These are phyloP conservation scores for Orthosia cruda DNA, from an alignment of 2,888 invertebrate species.

Conservation along the genomic window DNA sequence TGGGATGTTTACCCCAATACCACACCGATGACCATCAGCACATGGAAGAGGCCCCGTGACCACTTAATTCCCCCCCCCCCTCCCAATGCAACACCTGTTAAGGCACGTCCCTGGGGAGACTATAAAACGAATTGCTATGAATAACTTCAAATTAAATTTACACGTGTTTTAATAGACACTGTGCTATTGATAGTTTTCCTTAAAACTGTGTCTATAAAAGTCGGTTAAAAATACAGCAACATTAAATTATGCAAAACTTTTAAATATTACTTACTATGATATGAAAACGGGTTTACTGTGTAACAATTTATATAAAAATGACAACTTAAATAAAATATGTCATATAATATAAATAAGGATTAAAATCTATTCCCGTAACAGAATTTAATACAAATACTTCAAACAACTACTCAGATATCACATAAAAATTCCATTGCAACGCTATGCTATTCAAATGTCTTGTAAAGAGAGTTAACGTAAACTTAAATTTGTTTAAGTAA, in stretches of 20 bases:
- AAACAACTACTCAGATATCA: slow-evolving; percentile 17
- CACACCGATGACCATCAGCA: too few species aligned
- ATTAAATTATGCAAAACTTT: background rate
- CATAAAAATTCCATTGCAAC: slow-evolving; percentile 33
- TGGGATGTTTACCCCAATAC: too few species aligned
- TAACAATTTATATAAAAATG: background rate
- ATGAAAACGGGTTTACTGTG: background rate
- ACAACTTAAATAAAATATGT: background rate
- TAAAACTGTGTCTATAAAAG: background rate
- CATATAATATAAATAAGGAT: too few species aligned
- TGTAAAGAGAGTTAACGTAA: slow-evolving; percentile 34
- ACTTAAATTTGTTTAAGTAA: slow-evolving; percentile 49
- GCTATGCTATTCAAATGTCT: slow-evolving; percentile 50
- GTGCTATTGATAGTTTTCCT: too few species aligned
- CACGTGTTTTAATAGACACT: too few species aligned
- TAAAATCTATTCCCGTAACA: background rate
- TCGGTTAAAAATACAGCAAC: background rate
- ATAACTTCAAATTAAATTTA: too few species aligned
- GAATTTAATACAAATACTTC: slow-evolving; percentile 9
- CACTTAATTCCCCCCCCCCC: too few species aligned
- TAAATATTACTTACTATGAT: too few species aligned
- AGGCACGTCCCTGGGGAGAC: too few species aligned
- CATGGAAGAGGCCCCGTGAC: too few species aligned
- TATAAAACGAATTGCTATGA: too few species aligned
- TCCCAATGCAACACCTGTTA: too few species aligned